Conservation (phyloP, 2,888 invertebrate genomes). For the Amphipoea oculea region DNA sequence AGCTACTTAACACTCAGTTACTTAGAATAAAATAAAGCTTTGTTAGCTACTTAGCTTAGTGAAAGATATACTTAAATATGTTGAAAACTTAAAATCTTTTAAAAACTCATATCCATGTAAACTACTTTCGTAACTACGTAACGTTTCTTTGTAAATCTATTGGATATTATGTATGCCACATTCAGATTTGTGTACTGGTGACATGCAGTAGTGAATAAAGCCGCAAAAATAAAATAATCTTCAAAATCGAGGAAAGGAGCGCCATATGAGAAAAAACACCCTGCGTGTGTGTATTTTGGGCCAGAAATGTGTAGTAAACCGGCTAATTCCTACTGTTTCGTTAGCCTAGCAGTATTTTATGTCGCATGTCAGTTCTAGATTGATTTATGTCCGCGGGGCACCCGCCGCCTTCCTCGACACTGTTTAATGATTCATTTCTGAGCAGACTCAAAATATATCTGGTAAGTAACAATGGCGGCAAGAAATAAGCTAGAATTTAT, state of each 20-base stretch:
- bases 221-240: conserved; percentile 3
- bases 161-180: neutral
- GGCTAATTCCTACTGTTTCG: conserved; percentile 45
- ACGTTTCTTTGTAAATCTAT: neutral
- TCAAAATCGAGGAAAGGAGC: neutral
- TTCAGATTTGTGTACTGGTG: conserved; percentile 4
- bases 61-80: neutral
- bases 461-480: conserved; percentile 71
- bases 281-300: conserved; percentile 24
- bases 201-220: neutral
- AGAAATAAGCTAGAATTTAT: conserved; percentile 68
- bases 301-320: conserved; percentile 12
- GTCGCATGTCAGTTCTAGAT: conserved; percentile 59
- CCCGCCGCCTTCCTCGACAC: conserved; percentile 58
- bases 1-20: conserved; percentile 3
- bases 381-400: conserved; percentile 59
- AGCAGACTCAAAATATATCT: conserved; percentile 74
- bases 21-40: conserved; percentile 1
- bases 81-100: neutral
- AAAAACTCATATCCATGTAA: neutral
- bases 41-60: neutral
- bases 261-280: conserved; percentile 7
- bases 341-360: conserved; percentile 59
- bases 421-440: conserved; percentile 78
- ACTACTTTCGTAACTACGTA: neutral